Percentiles rank a stretch among this genome's conserved stretches.
phyloP scores from a whole-genome alignment of 2,113 vertebrate genomes.

The Chionomys nivalis region DNA sequence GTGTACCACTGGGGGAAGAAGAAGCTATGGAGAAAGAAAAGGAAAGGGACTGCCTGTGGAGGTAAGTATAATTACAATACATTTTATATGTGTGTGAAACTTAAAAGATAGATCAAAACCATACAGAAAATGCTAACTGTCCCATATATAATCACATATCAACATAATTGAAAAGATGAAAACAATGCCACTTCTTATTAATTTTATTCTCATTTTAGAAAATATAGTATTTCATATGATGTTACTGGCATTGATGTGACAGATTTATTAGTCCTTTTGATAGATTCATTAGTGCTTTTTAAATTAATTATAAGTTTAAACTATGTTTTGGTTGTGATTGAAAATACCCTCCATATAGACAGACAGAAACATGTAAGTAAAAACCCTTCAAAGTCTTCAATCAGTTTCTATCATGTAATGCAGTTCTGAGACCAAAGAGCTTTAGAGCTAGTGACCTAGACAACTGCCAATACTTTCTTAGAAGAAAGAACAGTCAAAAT shows the following conservation, averaged over 20 bases:
- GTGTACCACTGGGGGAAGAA: not conserved
- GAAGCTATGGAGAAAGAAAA: not conserved
- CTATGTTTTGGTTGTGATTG: not conserved
- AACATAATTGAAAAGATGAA: not conserved
- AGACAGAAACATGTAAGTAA: not conserved
- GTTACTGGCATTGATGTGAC: not conserved
- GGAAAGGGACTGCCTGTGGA: not conserved
- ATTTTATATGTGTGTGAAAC: not conserved
- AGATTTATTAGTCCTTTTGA: not conserved
- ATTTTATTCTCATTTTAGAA: conserved; percentile 36
- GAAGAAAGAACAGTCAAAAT: not conserved
- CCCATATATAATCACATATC: not conserved
- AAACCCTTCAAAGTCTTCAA: not conserved
- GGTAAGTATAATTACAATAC: not conserved
- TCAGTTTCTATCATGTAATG: not conserved
- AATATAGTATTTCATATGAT: not conserved
- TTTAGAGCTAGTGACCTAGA: conserved; percentile 1
- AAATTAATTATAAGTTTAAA: not conserved
- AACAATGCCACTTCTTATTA: not conserved
- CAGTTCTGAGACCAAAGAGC: not conserved
- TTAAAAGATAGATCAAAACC: not conserved
- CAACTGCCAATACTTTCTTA: not conserved
- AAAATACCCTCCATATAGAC: not conserved
- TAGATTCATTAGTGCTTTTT: not conserved
- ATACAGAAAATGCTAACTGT: not conserved